Base-by-base conservation (phyloP, 2,888 invertebrate genomes). In the Xanthostigma xanthostigma region DNA sequence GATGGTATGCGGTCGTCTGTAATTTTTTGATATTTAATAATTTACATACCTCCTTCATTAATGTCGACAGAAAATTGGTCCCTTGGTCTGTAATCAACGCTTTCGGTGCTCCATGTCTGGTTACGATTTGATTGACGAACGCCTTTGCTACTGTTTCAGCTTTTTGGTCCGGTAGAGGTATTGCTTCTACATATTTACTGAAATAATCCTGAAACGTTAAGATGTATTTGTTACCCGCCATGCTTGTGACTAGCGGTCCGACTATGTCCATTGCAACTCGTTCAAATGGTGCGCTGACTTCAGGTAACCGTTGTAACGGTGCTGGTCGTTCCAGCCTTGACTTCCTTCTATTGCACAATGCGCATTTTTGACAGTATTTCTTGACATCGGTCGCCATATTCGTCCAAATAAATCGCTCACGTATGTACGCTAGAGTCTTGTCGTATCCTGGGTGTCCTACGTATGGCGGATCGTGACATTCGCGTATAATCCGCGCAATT, bases 51-150 rank as follows among this genome's bases (percentile, higher is more conserved):
- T 57, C 51, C 37, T 53, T 53, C n/a, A 61, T 54, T 14, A 61
- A 11, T 9, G 50, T 44, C 2, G 57, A 55, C 8, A 54, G 36
- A 45, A 62, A 60, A 36, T 62, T 57, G 0, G 46, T 41, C 38
- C 59, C 60, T 46, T 51, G 51, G 50, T 61, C 59, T 8, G 59
- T 58, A 11, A 62, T 33, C 13, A 63, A 44, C 44, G 53, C 46
- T 44, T 53, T 48, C 8, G 61, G 58, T 12, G 53, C 53, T n/a
- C 60, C 59, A 48, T 59, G 57, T 14, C 54, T 42, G 5, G 51
- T 36, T 12, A 62, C 51, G 9, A 59, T 56, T 11, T 56, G 33
- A 13, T 52, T 51, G 1, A 58, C 55, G 38, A 60, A 56, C 4
- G 48, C 51, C 47, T 51, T 51, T 1, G 59, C 59, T 2, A 58